Evolutionary conservation across 2,888 invertebrate genomes (phyloP).

Genomic region (Trisateles emortualis): DNA sequence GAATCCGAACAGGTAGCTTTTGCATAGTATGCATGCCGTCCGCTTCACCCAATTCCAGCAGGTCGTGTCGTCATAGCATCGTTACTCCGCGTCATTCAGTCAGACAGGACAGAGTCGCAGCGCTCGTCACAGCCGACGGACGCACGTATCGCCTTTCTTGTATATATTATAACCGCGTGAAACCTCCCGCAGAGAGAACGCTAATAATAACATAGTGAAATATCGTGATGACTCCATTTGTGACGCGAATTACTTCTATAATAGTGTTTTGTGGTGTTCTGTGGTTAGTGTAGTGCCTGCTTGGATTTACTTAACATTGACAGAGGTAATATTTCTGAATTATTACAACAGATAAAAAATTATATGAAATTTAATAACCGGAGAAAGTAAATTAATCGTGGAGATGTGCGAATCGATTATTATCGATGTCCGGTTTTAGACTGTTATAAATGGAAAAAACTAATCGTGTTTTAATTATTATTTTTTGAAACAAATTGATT

Average conservation of each 20-base stretch:
- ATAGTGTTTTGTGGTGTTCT: constrained; percentile 44
- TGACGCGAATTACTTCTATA: constrained; percentile 37
- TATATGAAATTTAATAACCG: constrained; percentile 12
- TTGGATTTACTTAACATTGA: constrained; percentile 36
- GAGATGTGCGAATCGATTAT: constrained; percentile 25
- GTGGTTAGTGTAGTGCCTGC: constrained; percentile 40
- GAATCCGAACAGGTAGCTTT: constrained; percentile 32
- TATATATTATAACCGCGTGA: constrained; percentile 17
- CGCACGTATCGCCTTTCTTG: constrained; percentile 42
- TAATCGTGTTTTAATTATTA: constrained; percentile 40
- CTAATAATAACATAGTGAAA: constrained; percentile 62
- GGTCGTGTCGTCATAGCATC: constrained; percentile 30
- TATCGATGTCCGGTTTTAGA: constrained; percentile 26
- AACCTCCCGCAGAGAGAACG: constrained; percentile 66
- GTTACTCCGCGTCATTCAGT: constrained; percentile 6
- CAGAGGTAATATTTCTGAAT: constrained; percentile 27
- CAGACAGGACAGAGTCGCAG: constrained; percentile 47
- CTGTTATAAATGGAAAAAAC: constrained; percentile 14
- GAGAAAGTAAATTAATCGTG: constrained; percentile 35
- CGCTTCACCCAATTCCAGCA: constrained; percentile 47
- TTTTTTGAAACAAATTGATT: constrained; percentile 33
- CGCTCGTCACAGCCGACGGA: constrained; percentile 44
- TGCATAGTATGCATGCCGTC: constrained; percentile 35
- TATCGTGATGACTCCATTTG: constrained; percentile 27
- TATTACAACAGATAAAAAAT: not conserved